Base-by-base conservation (phyloP, 2,113 vertebrate genomes). In the Callospermophilus lateralis region DNA sequence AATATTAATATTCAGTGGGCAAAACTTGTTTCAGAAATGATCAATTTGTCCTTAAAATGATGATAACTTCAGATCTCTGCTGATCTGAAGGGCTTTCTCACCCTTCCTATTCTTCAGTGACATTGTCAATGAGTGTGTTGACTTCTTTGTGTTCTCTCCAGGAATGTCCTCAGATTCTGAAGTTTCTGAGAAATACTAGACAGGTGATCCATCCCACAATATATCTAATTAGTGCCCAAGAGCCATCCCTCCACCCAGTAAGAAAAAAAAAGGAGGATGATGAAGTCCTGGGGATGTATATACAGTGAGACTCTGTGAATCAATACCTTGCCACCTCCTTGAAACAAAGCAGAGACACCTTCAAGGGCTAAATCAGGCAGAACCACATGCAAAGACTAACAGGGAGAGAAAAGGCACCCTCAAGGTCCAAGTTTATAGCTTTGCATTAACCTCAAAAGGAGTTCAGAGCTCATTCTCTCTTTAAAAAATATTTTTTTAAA, bases 1-100 rank as follows among this genome's bases (percentile, higher is more conserved):
- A n/a, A n/a, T 77, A 51, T 30, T 74, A 89, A 90, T 24, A 34
- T 20, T 81, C 22, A 73, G n/a, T 24, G 16, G 37, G 58, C 39
- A 91, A 95, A 97, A 87, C 37, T 86, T 67, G 26, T 79, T 90
- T 78, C 22, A 89, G 26, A 96, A 24, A 16, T 58, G 3, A 2
- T 37, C 8, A 16, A 37, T 7, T 93, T 28, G 65, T 89, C 61
- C 65, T 53, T 63, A 32, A 94, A 53, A 83, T 48, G 28, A 89
- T 58, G 45, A 95, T 28, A 78, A 89, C 12, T 84, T 55, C 22
- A 83, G 28, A 51, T 76, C 45, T 76, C 70, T 58, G 93, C 73
- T 93, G 37, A 94, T 42, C 1, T 90, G 26, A 90, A 84, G 12
- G 55, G 15, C 37, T 93, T 77, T 84, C 37, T 53, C 30, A 22